Evolutionary conservation across 2,113 vertebrate genomes (phyloP), one percentile per base, ranked within the genome.

Genomic region (Dolichallabes microphthalmus): DNA sequence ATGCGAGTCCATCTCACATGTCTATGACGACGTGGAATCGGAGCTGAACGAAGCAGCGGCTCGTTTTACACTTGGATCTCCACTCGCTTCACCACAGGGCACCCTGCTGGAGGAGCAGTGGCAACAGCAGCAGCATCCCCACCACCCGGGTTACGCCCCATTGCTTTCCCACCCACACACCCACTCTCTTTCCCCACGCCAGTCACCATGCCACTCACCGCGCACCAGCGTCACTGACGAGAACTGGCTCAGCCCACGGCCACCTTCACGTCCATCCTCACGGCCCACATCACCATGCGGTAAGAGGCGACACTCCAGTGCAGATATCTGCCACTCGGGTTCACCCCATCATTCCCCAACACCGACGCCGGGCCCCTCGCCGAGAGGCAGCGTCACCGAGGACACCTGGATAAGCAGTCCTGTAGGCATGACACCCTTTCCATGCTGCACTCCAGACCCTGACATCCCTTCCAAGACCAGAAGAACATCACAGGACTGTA

Each of bases 11-110:
- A 95, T 99, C 90, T 98, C 98, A 63, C 98, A 99, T 0, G 95
- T 98, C 90, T 98, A 98, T 87, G 98, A 99, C 74, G 98, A 99
- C 15, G 98, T 99, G 82, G 98, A 99, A 87, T 97, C 97, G 0
- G 98, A 99, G 93, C 94, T 99, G 30, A 99, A 99, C 82, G 98
- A 99, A 94, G 98, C 98, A 76, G 98, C 98, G 32, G 95, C 98
- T 63, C 95, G 96, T 45, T 96, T 99, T 92, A 99, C 95, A 75
- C 93, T 99, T 66, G 96, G 97, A 74, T 99, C 98, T 66, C 97
- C 98, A 12, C 93, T 97, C 80, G 94, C 97, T 71, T 98, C 97
- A 86, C 97, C 97, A 0, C 96, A 97, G 91, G 93, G 94, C 6
- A 94, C 95, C 82, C 92, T 92, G 57, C 89, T 92, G 80, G 95